A percentile compares a stretch with the other conserved stretches of the same genome.
Conservation (phyloP, 2,113 vertebrate species). For the Pelmatolapia mariae region DNA sequence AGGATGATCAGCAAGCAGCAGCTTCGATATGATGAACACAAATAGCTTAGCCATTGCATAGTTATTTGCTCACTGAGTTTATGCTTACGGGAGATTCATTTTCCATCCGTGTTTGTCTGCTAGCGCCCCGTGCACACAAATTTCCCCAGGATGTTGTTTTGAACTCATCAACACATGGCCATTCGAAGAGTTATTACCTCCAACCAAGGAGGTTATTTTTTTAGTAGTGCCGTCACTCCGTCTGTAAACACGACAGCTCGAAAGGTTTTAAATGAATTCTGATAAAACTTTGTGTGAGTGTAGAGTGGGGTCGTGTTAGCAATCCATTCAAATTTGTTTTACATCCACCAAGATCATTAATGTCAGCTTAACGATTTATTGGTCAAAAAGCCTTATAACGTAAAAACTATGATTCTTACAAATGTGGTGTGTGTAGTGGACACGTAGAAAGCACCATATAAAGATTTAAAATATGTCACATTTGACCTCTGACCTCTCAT, state of each 20-base stretch:
- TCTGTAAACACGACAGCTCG: background rate
- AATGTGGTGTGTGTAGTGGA: background rate
- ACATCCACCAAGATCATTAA: background rate
- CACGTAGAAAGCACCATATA: background rate
- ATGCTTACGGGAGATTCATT: background rate
- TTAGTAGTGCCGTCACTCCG: background rate
- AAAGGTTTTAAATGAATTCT: background rate
- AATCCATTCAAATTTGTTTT: background rate
- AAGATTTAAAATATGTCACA: background rate
- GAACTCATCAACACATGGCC: background rate
- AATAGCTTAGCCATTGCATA: background rate
- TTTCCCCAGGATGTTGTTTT: background rate
- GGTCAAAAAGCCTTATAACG: background rate
- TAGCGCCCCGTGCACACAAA: background rate
- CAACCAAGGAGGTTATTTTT: rapidly evolving
- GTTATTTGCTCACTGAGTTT: background rate
- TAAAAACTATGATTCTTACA: background rate
- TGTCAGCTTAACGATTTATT: background rate
- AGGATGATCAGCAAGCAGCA: background rate
- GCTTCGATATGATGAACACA: background rate
- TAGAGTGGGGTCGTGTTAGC: background rate
- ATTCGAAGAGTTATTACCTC: background rate
- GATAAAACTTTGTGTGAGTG: background rate
- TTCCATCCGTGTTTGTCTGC: background rate
- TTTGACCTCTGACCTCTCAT: background rate